Base-by-base conservation (phyloP, 2,888 invertebrate genomes). In the Listrodromus nycthemerus region DNA sequence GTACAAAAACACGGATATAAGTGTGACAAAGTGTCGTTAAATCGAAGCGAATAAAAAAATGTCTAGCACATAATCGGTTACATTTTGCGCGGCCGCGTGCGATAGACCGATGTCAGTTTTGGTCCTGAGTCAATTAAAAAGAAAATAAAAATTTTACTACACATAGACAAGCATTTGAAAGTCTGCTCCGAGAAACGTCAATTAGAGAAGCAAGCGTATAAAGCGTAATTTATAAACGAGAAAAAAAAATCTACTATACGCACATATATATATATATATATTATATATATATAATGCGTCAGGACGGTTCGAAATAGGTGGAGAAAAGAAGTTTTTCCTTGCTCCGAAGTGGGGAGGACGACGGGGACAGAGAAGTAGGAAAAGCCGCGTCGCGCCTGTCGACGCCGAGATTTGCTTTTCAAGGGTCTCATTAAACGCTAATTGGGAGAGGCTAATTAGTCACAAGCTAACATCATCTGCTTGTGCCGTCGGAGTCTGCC, bases 401-500 rank as follows among this genome's bases (percentile, higher is more conserved):
- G 84, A 75, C 84, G 80, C 76, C 67, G 84, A 85, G 86, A 85
- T 87, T 87, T 85, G 84, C 86, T 87, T 87, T 88, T 87, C 83
- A 86, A 85, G 86, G 84, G 87, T 85, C 87, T 87, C 88, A 86
- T 88, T 88, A 88, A 88, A 88, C 87, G 85, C 86, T 88, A 88
- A 87, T 88, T 87, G 87, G 86, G 67, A 87, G 85, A 83, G 84
- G 86, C 87, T 87, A 87, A 87, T 88, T 88, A 87, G 88, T 87
- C 87, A 85, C 85, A 83, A 86, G 84, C 80, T 83, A 86, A 85
- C 86, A 78, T 85, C 82, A 74, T 86, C 80, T 74, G 84, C 80
- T 81, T 77, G 77, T 73, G 74, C 76, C 50, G 69, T 48, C 69
- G 55, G 58, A 79, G 76, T 74, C 79, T 75, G 37, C n/a, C 66